phyloP scores from a whole-genome alignment of 2,113 vertebrate genomes.

The Eonycteris spelaea region DNA sequence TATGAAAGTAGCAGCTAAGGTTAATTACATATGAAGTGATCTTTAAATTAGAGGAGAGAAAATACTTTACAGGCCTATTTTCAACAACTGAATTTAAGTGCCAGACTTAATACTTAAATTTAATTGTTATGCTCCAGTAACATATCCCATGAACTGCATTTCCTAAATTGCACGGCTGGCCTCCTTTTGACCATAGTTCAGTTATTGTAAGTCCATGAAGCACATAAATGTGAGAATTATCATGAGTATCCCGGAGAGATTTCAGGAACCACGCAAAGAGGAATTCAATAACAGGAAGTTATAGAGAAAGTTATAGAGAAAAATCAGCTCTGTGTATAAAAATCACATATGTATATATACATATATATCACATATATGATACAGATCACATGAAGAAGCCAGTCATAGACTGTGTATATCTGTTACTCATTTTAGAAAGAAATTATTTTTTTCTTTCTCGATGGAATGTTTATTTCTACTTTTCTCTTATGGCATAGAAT shows the following conservation, averaged over 20 bases:
- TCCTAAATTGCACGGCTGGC: not conserved
- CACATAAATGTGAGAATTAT: constrained; percentile 20
- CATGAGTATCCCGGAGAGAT: not conserved
- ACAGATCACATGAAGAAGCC: not conserved
- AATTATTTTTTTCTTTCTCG: not conserved
- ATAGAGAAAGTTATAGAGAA: not conserved
- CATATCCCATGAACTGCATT: not conserved
- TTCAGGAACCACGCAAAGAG: not conserved
- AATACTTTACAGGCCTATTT: not conserved
- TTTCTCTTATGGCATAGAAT: not conserved
- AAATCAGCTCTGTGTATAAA: not conserved
- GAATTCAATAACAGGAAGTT: not conserved
- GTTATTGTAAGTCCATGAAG: not conserved
- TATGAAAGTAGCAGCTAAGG: not conserved
- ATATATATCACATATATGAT: not conserved
- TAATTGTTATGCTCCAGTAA: not conserved
- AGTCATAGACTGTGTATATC: not conserved
- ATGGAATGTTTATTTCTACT: not conserved
- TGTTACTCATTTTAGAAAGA: constrained; percentile 27
- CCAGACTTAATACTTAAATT: not conserved
- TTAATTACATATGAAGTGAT: not conserved
- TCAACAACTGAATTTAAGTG: constrained; percentile 14
- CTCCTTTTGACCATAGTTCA: not conserved
- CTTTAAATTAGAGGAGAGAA: constrained; percentile 19
- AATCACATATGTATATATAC: not conserved